These are phyloP conservation scores for Acanthococcus lagerstroemiae DNA, from an alignment of 2,888 invertebrate genomes.

Conservation along the genomic window DNA sequence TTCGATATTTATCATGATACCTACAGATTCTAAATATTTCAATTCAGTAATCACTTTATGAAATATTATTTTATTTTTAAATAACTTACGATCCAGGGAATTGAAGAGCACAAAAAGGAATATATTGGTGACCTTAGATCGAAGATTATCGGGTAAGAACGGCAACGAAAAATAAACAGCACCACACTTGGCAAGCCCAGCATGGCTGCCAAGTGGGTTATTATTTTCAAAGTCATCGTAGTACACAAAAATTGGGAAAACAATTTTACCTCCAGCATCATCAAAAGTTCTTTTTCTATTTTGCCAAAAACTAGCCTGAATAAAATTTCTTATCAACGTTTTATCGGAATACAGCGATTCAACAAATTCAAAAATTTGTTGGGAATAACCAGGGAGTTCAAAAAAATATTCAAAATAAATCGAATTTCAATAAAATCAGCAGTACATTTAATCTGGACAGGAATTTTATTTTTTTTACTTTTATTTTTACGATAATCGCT, in stretches of 20 bases:
- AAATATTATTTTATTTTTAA: conserved; percentile 7
- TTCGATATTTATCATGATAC: conserved; percentile 27
- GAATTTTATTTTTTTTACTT: not conserved
- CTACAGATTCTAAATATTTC: conserved; percentile 30
- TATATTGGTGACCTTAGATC: conserved; percentile 28
- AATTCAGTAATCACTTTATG: conserved; percentile 34
- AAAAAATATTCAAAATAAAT: too few relatives aligned
- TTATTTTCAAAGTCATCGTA: conserved; percentile 34
- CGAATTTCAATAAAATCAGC: not conserved
- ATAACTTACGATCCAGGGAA: conserved; percentile 19
- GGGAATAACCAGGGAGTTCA: too few relatives aligned
- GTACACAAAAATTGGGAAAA: conserved; percentile 32
- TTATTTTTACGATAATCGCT: not conserved
- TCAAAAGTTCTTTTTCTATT: too few relatives aligned
- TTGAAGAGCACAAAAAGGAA: conserved; percentile 31
- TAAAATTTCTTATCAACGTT: conserved; percentile 21
- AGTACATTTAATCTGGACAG: not conserved
- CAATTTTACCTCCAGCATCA: conserved; percentile 19
- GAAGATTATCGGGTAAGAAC: conserved; percentile 31
- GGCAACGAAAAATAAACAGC: conserved; percentile 30
- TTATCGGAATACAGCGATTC: not conserved
- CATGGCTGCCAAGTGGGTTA: conserved; percentile 33
- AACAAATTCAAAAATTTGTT: not conserved
- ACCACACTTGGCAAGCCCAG: conserved; percentile 31
- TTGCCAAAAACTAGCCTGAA: conserved; percentile 32